Conservation (phyloP, 2,888 invertebrate genomes). For the Ptychoptera albimana region DNA sequence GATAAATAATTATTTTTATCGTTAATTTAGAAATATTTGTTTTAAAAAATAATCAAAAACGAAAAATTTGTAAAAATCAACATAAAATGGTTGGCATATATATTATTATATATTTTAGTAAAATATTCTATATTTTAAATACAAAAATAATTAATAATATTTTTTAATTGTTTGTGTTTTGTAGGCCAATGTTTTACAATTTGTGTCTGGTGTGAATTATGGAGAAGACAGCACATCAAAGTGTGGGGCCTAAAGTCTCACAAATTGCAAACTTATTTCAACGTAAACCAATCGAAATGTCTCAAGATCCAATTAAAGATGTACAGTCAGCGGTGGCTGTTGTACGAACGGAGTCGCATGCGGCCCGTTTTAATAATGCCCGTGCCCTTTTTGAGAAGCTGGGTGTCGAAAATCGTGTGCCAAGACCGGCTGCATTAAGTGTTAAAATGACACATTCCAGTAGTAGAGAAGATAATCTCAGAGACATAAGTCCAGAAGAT, state of each 20-base stretch:
- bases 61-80: too few relatives aligned
- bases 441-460: conserved; percentile 26
- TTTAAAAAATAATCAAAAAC: too few relatives aligned
- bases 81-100: too few relatives aligned
- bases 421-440: conserved; percentile 18
- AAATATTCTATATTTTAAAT: too few relatives aligned
- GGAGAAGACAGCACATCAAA: conserved; percentile 41
- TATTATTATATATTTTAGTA: too few relatives aligned
- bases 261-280: conserved; percentile 86
- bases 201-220: conserved; percentile 22
- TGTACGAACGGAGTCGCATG: conserved; percentile 74
- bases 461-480: conserved; percentile 29
- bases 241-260: conserved; percentile 65
- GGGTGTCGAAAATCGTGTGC: conserved; percentile 50
- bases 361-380: conserved; percentile 82
- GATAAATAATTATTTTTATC: too few relatives aligned
- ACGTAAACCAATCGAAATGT: conserved; percentile 42
- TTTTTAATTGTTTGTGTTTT: not conserved
- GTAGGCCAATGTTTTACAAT: not conserved
- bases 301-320: conserved; percentile 24
- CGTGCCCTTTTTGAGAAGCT: conserved; percentile 82
- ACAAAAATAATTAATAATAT: not conserved
- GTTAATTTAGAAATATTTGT: too few relatives aligned
- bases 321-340: conserved; percentile 46
- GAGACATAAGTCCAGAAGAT: conserved; percentile 27